Percentiles rank a stretch among this genome's conserved stretches.
These are phyloP conservation scores for Ptychodera flava DNA, from an alignment of 35 echinoderm and acorn worm genomes.

Conservation along the genomic window DNA sequence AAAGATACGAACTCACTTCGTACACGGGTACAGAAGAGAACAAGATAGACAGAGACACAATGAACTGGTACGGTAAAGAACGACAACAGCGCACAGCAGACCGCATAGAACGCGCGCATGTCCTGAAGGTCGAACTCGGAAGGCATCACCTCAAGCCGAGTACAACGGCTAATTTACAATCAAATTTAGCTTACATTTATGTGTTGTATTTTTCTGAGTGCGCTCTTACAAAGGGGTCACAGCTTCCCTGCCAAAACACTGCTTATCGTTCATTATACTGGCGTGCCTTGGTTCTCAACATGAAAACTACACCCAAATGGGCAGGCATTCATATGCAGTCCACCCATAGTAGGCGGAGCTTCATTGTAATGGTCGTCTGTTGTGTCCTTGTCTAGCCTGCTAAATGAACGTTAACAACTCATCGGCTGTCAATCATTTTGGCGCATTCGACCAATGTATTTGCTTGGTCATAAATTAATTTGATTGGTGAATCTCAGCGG, in stretches of 20 bases:
- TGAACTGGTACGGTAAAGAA: too few relatives aligned
- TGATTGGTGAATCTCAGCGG: neutral
- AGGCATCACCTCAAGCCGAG: neutral
- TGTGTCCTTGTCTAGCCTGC: neutral
- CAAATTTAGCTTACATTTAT: neutral
- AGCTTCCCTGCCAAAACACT: neutral
- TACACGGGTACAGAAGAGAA: too few relatives aligned
- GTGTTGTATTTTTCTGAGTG: neutral
- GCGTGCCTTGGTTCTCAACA: neutral
- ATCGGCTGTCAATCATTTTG: neutral
- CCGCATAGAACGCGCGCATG: neutral
- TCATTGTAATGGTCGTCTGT: neutral
- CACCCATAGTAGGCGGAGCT: neutral
- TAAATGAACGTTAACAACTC: neutral
- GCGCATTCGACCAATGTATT: neutral
- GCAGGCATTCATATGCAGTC: neutral
- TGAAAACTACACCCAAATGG: neutral
- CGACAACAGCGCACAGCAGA: neutral
- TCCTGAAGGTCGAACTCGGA: neutral
- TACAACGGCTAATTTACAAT: neutral
- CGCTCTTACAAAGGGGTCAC: neutral
- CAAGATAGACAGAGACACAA: too few relatives aligned
- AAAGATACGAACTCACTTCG: too few relatives aligned
- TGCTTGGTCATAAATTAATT: neutral
- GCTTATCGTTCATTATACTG: constrained; percentile 1